A percentile compares a stretch with the other conserved stretches of the same genome.
phyloP scores from a whole-genome alignment of 2,113 vertebrate species.

The Upupa epops region DNA sequence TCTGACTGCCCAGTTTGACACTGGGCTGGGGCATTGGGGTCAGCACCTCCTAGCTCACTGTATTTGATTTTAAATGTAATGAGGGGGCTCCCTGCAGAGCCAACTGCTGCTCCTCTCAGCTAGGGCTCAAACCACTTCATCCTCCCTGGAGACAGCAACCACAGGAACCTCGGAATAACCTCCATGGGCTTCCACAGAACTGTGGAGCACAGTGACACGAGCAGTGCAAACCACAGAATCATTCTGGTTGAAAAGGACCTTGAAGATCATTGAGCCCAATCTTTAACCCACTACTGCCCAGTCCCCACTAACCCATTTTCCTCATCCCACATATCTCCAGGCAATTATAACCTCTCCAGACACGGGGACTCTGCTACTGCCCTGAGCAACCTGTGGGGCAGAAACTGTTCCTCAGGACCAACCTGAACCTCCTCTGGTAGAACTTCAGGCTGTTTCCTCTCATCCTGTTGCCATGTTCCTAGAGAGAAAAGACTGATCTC shows the following conservation, averaged over 20 bases:
- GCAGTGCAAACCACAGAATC: not conserved
- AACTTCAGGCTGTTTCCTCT: not conserved
- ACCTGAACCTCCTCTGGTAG: not conserved
- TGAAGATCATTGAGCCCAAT: not conserved
- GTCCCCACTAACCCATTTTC: not conserved
- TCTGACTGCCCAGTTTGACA: not conserved
- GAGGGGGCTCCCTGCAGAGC: not conserved
- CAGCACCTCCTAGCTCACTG: not conserved
- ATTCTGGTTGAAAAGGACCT: not conserved
- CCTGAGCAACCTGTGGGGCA: not conserved
- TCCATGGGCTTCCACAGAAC: not conserved
- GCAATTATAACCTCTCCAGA: no score
- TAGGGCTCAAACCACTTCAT: not conserved
- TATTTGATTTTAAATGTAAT: not conserved
- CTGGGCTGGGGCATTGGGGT: not conserved
- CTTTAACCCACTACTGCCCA: not conserved
- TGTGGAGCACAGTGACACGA: fast-evolving
- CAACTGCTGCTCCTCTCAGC: fast-evolving
- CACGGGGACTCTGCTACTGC: no score
- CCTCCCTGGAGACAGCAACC: fast-evolving
- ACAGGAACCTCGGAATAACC: not conserved
- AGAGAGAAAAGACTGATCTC: not conserved
- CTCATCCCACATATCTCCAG: not conserved
- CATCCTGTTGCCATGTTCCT: not conserved
- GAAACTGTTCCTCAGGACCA: not conserved